Evolutionary conservation across 2,888 invertebrate species (phyloP), one percentile per base, ranked within the genome.

Genomic region (Pediacus dermestoides): DNA sequence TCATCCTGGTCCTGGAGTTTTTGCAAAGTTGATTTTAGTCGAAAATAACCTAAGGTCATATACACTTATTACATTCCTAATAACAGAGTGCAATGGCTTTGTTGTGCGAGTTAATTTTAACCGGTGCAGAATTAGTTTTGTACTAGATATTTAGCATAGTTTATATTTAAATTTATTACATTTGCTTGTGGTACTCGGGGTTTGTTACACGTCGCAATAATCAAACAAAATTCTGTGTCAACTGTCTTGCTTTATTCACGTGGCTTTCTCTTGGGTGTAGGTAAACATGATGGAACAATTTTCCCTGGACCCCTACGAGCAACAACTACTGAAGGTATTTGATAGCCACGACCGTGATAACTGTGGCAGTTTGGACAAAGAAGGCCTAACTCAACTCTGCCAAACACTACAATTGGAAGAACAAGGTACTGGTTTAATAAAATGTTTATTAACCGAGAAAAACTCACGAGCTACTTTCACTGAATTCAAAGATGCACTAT

Each of bases 271-370:
- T n/a, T n/a, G n/a, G n/a, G n/a, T n/a, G n/a, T n/a, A n/a, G n/a
- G n/a, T 23, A 4, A 23, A 3, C 3, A 23, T 23, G 33, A 52
- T 52, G 53, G 50, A 53, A 2, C 49, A 50, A 11, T 46, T 47
- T 32, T 40, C 46, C 11, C 35, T 79, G 66, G 85, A 86, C 72
- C 87, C 82, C 27, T 88, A 88, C 64, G 88, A 88, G 67, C 81
- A 84, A 70, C 87, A 88, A 73, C 75, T 88, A 58, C 79, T 83
- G 57, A 79, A 81, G 56, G 85, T 88, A 62, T 89, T 88, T 63
- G 80, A 85, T 66, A 85, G 84, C 61, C 86, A 86, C 70, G 82
- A 87, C 68, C 74, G 75, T 49, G 78, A 81, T 61, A 80, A 79
- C 58, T 74, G 77, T 59, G 83, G 83, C 52, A 76, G 80, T 57